phyloP scores from a whole-genome alignment of 2,888 invertebrate species.

The Drosophila phalerata region DNA sequence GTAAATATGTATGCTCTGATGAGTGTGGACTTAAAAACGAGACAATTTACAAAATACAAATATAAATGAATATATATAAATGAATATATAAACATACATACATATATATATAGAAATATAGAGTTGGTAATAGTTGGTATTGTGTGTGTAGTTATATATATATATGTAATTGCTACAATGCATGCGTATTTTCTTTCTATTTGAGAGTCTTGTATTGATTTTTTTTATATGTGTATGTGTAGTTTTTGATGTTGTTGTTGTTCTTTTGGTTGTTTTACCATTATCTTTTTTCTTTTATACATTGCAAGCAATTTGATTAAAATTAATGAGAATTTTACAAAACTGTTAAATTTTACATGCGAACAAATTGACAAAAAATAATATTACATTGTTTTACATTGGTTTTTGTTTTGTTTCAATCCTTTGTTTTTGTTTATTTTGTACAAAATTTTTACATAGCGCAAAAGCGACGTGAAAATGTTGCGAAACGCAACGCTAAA shows the following conservation, averaged over 20 bases:
- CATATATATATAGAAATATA: conserved; percentile 34
- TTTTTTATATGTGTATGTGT: conserved; percentile 26
- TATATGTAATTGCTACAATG: conserved; percentile 23
- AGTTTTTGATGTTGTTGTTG: conserved; percentile 6
- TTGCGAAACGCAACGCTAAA: conserved; percentile 67
- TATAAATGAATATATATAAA: conserved; percentile 42
- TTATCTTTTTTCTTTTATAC: conserved; percentile 41
- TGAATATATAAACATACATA: conserved; percentile 34
- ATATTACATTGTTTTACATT: conserved; percentile 60
- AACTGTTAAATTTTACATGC: conserved; percentile 68
- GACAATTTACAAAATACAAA: conserved; percentile 69
- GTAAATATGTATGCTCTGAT: conserved; percentile 31
- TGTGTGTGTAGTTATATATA: conserved; percentile 24
- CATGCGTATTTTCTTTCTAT: conserved; percentile 18
- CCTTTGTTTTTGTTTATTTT: conserved; percentile 41
- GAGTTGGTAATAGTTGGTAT: conserved; percentile 27
- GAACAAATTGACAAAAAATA: conserved; percentile 69
- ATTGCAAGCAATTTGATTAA: conserved; percentile 67
- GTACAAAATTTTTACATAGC: conserved; percentile 79
- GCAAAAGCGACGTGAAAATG: conserved; percentile 76
- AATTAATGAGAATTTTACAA: conserved; percentile 74
- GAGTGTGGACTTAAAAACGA: conserved; percentile 65
- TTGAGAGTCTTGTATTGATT: conserved; percentile 35
- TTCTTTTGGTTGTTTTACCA: conserved; percentile 21
- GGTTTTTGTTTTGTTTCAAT: conserved; percentile 25